Evolutionary conservation across 2,888 invertebrate species (phyloP).

Genomic region (Branchipolynoe longqiensis): DNA sequence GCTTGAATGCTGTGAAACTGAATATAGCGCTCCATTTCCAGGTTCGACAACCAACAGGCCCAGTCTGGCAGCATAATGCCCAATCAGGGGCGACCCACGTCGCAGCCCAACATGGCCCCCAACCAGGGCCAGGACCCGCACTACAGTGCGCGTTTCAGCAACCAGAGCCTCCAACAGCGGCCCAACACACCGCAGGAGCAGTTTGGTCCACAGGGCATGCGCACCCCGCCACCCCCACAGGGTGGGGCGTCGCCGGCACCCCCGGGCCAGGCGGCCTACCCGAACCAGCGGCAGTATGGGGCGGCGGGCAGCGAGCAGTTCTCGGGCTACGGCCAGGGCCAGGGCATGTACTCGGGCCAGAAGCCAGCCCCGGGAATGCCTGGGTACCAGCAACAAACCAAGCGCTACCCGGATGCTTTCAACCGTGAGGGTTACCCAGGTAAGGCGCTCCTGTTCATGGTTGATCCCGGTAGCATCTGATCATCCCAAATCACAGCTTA

Average conservation of each 20-base stretch:
- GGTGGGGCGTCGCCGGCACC: constrained; percentile 1
- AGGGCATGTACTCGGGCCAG: constrained; percentile 46
- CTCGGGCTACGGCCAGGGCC: constrained; percentile 47
- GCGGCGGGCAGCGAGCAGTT: constrained; percentile 25
- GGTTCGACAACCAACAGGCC: constrained; percentile 34
- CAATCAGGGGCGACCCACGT: constrained; percentile 41
- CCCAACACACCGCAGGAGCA: constrained; percentile 50
- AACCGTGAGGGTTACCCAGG: constrained; percentile 55
- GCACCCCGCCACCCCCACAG: constrained; percentile 47
- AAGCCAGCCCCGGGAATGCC: background rate
- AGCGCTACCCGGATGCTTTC: constrained; percentile 48
- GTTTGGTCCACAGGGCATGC: constrained; percentile 53
- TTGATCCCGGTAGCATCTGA: no score
- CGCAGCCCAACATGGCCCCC: constrained; percentile 38
- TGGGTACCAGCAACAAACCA: constrained; percentile 34
- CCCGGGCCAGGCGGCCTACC: constrained; percentile 10
- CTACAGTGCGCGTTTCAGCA: constrained; percentile 41
- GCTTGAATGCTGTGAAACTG: no score
- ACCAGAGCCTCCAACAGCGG: constrained; percentile 28
- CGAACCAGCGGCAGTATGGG: constrained; percentile 32
- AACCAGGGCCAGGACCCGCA: constrained; percentile 31
- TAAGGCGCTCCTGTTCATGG: no score
- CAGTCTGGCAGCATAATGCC: constrained; percentile 48
- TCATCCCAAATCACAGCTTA: no score
- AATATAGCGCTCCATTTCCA: background rate